phyloP scores from a whole-genome alignment of 2,797 vertebrate genomes.

The Hemibagrus guttatus region DNA sequence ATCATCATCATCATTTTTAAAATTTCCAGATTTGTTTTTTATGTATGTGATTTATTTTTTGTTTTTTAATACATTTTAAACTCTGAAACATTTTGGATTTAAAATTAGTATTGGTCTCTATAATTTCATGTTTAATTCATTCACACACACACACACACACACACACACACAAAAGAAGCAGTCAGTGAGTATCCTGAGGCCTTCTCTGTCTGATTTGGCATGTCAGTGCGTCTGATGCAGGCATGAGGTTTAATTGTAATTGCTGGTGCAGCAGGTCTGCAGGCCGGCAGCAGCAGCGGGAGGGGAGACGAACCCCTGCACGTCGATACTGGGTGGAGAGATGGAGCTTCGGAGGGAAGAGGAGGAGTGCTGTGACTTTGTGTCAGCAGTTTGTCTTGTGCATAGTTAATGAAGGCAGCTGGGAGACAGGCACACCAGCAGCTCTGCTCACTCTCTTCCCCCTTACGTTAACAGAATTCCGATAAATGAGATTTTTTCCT shows the following conservation, averaged over 20 bases:
- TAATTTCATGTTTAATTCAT: slow-evolving; percentile 67
- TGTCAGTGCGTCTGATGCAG: slow-evolving; percentile 74
- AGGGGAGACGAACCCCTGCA: slow-evolving; percentile 42
- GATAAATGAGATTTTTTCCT: slow-evolving; percentile 82
- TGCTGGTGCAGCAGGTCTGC: slow-evolving; percentile 71
- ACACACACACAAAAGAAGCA: slow-evolving; percentile 26
- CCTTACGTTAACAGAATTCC: slow-evolving; percentile 79
- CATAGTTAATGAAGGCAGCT: slow-evolving; percentile 84
- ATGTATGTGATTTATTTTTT: too few relatives aligned
- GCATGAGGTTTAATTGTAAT: slow-evolving; percentile 78
- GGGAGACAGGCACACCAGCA: slow-evolving; percentile 58
- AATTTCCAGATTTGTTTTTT: not conserved
- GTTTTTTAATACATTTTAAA: not conserved
- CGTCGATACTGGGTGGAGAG: slow-evolving; percentile 65
- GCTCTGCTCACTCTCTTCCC: slow-evolving; percentile 63
- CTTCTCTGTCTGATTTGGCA: slow-evolving; percentile 60
- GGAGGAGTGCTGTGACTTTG: slow-evolving; percentile 76
- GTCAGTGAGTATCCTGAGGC: slow-evolving; percentile 61
- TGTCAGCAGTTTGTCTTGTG: slow-evolving; percentile 91
- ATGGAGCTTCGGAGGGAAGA: slow-evolving; percentile 49
- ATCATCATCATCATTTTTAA: too few relatives aligned
- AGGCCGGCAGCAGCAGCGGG: slow-evolving; percentile 60
- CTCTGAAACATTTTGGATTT: not conserved
- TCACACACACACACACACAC: slow-evolving; percentile 55
- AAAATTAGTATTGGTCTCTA: slow-evolving; percentile 50